A percentile compares a stretch with the other conserved stretches of the same genome.
These are phyloP conservation scores for Melanophora roralis DNA, from an alignment of 2,888 invertebrate genomes.

Conservation along the genomic window DNA sequence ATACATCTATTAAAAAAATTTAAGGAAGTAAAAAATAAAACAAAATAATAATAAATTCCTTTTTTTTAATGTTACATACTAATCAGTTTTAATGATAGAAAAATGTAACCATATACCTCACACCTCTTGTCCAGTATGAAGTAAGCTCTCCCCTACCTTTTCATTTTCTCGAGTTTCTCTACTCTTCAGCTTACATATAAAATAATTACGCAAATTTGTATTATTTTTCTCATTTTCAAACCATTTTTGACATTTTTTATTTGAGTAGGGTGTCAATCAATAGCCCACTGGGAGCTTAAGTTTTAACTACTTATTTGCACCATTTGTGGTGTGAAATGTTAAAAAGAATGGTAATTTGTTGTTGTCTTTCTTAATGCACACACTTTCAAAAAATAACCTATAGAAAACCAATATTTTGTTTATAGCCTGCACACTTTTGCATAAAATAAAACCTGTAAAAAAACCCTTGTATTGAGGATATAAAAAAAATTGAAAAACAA, in stretches of 20 bases:
- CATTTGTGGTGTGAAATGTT: neutral
- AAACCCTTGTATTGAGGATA: slow-evolving; percentile 17
- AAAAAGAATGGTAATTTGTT: neutral
- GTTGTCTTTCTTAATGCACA: neutral
- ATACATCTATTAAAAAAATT: too few species aligned
- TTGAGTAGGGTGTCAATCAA: neutral
- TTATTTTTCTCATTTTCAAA: too few species aligned
- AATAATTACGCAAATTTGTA: too few species aligned
- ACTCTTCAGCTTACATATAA: too few species aligned
- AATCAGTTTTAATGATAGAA: too few species aligned
- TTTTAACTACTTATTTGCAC: neutral
- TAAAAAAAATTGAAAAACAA: neutral
- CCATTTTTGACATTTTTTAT: neutral
- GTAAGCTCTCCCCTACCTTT: too few species aligned
- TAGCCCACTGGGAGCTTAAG: neutral
- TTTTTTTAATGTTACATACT: too few species aligned
- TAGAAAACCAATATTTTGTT: slow-evolving; percentile 2
- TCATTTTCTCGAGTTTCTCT: too few species aligned
- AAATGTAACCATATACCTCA: too few species aligned
- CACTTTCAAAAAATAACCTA: neutral
- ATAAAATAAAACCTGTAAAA: neutral
- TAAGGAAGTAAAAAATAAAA: too few species aligned
- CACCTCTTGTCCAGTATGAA: too few species aligned
- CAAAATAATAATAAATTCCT: too few species aligned
- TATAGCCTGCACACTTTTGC: neutral